These are phyloP conservation scores for human (Homo sapiens) DNA, from an alignment of 2,113 vertebrate species.

Conservation along the genomic window GRCh38 chr18:32069501-32070000, in stretches of 20 bases:
- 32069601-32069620: background rate
- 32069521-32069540: background rate
- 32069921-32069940: background rate
- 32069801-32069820: constrained; percentile 4
- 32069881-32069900: background rate
- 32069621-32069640: background rate
- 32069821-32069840: background rate
- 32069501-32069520: constrained; percentile 2
- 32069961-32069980: background rate
- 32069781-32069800: background rate
- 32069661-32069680: background rate
- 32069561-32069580: background rate
- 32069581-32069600: background rate
- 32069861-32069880: background rate
- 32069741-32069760: background rate
- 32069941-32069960: background rate
- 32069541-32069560: background rate
- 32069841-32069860: background rate
- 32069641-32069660: background rate
- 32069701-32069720: background rate
- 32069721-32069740: background rate
- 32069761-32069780: background rate
- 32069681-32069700: background rate
- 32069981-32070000: background rate
- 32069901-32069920: background rate